These are phyloP conservation scores for Phyllostomus hastatus DNA, from an alignment of 2,113 vertebrate genomes.

Conservation along the genomic window DNA sequence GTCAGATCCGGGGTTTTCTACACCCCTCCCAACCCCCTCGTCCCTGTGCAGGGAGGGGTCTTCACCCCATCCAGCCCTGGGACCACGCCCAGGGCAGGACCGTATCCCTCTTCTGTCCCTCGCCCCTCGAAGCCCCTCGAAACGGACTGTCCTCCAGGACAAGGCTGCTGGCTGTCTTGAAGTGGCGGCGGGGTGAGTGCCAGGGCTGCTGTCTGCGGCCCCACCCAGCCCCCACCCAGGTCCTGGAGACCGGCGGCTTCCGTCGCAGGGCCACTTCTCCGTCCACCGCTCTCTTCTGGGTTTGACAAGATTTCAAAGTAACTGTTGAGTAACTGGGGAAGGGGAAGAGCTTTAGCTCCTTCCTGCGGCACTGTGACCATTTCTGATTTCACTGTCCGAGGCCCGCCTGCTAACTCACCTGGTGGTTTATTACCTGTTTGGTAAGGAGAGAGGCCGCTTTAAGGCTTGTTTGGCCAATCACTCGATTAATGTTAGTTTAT, in stretches of 20 bases:
- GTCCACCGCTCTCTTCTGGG: constrained; percentile 26
- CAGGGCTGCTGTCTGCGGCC: neutral
- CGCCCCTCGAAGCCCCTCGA: neutral
- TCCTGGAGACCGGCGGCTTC: neutral
- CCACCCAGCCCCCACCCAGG: constrained; percentile 6
- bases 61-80: neutral
- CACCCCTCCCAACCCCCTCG: neutral
- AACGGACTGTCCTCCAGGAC: neutral
- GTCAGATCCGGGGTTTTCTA: neutral
- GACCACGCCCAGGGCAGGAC: neutral
- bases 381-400: constrained; percentile 1
- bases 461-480: constrained; percentile 31
- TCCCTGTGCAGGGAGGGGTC: neutral
- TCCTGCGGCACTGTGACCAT: constrained; percentile 69
- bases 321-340: constrained; percentile 65
- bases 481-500: constrained; percentile 38
- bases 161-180: neutral
- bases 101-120: no score
- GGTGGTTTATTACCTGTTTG: neutral
- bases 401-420: neutral
- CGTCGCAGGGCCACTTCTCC: neutral
- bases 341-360: constrained; percentile 63
- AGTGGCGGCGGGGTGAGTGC: neutral
- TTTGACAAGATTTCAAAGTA: constrained; percentile 60
- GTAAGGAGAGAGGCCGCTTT: neutral